Evolutionary conservation across 2,888 invertebrate genomes (phyloP).

Genomic region (Hecatera dysodea): DNA sequence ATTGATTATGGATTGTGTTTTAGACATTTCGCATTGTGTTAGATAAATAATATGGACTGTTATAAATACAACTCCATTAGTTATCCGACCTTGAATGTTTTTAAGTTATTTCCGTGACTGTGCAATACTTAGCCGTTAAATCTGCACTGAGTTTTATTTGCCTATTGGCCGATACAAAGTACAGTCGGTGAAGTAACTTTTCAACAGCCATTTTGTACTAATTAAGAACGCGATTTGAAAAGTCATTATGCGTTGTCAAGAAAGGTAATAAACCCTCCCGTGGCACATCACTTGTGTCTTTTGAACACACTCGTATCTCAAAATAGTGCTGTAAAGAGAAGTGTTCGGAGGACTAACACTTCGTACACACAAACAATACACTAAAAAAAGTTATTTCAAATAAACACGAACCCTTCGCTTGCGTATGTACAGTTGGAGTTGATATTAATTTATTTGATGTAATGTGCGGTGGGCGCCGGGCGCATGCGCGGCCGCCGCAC

Average conservation of each 20-base stretch:
- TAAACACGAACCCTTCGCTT: constrained; percentile 71
- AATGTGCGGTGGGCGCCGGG: constrained; percentile 76
- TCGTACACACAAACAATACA: constrained; percentile 69
- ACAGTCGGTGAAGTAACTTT: constrained; percentile 46
- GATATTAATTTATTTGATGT: constrained; percentile 84
- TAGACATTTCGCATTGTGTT: constrained; percentile 50
- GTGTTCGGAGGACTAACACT: constrained; percentile 64
- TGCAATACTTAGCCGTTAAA: constrained; percentile 13
- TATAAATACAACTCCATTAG: constrained; percentile 38
- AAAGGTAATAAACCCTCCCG: constrained; percentile 58
- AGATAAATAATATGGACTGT: constrained; percentile 39
- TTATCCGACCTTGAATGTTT: constrained; percentile 42
- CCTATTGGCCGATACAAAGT: constrained; percentile 21
- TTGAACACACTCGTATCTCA: constrained; percentile 60
- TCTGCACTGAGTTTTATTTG: constrained; percentile 21
- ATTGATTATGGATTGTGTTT: constrained; percentile 67
- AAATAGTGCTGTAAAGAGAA: constrained; percentile 67
- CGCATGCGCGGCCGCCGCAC: constrained; percentile 82
- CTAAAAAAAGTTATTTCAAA: constrained; percentile 74
- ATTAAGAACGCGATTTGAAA: constrained; percentile 35
- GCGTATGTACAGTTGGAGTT: constrained; percentile 71
- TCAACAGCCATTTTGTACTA: constrained; percentile 30
- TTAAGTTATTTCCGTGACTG: constrained; percentile 31
- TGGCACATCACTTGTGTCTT: constrained; percentile 61
- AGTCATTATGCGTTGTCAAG: constrained; percentile 44